These are phyloP conservation scores for Scaptodrosophila lebanonensis DNA, from an alignment of 1,140 invertebrate species.

Conservation along the genomic window DNA sequence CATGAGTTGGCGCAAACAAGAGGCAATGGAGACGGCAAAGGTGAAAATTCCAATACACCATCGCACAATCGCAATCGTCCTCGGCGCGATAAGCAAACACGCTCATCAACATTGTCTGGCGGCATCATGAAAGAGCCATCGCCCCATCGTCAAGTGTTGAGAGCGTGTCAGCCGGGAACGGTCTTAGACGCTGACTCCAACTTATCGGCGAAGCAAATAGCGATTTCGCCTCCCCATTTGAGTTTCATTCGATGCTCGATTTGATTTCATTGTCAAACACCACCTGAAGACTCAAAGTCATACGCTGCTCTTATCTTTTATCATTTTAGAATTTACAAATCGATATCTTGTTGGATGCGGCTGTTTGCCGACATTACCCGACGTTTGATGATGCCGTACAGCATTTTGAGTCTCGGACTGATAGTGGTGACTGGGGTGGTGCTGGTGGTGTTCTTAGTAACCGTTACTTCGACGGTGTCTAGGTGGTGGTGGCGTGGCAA, in stretches of 20 bases:
- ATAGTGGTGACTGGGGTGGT: neutral
- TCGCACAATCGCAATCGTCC: slow-evolving; percentile 14
- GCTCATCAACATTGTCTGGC: slow-evolving; percentile 49
- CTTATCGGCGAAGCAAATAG: slow-evolving; percentile 3
- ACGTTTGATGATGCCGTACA: slow-evolving; percentile 43
- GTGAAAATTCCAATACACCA: neutral
- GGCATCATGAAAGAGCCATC: slow-evolving; percentile 55
- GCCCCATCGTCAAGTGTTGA: too few species aligned
- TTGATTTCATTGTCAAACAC: slow-evolving; percentile 62
- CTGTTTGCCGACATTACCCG: slow-evolving; percentile 16
- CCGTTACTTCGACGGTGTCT: neutral
- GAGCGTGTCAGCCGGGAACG: slow-evolving; percentile 20
- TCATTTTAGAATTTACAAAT: slow-evolving; percentile 45
- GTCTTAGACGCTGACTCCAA: slow-evolving; percentile 6
- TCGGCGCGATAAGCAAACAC: slow-evolving; percentile 52
- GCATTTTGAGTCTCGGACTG: slow-evolving; percentile 8
- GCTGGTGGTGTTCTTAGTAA: slow-evolving; percentile 2
- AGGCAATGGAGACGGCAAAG: slow-evolving; percentile 36
- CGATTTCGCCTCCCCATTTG: neutral
- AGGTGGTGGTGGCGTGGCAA: neutral
- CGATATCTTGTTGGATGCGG: slow-evolving; percentile 35
- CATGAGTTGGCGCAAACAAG: too few species aligned
- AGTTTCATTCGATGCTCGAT: slow-evolving; percentile 2
- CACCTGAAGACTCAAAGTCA: slow-evolving; percentile 24
- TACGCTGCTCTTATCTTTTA: slow-evolving; percentile 33